Base-by-base conservation (phyloP, 2,888 invertebrate species). In the Phymatocera aterrima region DNA sequence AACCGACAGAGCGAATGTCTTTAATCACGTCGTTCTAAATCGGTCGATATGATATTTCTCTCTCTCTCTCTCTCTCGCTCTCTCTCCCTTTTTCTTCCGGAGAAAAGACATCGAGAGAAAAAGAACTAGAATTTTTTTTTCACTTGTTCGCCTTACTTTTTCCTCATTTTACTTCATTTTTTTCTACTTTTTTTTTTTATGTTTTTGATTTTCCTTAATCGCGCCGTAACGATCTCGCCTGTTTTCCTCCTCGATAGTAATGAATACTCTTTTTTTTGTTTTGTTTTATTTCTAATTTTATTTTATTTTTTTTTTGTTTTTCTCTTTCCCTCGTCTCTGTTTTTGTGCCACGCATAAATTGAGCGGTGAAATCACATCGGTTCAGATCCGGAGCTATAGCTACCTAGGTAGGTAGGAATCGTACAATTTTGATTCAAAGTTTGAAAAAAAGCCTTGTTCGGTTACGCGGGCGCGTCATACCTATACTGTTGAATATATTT, bases 1-100 rank as follows among this genome's bases (percentile, higher is more conserved):
- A 28, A 68, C 8, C 51, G 51, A 18, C 51, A 48, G 72, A 72
- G 31, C 34, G 72, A 31, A 48, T 72, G 43, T 72, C 68, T 68
- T 72, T 72, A 72, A 72, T 72, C 70, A 72, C 70, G 43, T 48
- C n/a, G 34, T 72, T 72, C 21, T 51, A 48, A 72, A 72, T 72
- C 72, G 51, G 48, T 72, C 72, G 51, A 51, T 72, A 34, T 28
- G 51, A 51, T 51, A 8, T 3, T 37, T 5, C 5, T 72, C 10
- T 21, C 12, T 31, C 18, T 51, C 15, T 68, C 21, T 24, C 4
- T 40, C 15, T 40, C 24, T 6, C 5, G 43, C 46, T 46, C n/a
- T 43, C 24, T 68, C 24, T 65, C 40, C n/a, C 54, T 8, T 54
- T 8, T 54, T 6, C 1, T 54, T 54, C 18, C 54, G n/a, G n/a